These are phyloP conservation scores for Clunio marinus DNA, from an alignment of 2,888 invertebrate genomes.

Conservation along the genomic window DNA sequence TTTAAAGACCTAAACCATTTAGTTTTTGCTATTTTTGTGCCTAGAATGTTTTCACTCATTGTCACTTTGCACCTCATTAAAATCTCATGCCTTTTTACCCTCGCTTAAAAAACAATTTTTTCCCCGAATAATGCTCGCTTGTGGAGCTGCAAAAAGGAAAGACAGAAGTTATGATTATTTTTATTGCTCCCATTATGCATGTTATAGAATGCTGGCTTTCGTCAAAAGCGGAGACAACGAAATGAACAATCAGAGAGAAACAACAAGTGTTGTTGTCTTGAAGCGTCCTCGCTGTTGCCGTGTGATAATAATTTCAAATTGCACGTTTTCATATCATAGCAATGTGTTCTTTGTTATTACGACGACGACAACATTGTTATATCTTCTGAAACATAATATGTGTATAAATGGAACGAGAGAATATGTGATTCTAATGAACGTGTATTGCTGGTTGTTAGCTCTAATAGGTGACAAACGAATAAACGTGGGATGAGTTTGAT, in stretches of 20 bases:
- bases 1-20: conserved; percentile 34
- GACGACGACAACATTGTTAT: no score
- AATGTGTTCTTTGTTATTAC: no score
- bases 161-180: not conserved
- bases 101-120: not conserved
- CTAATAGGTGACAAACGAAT: no score
- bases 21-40: conserved; percentile 5
- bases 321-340: conserved; percentile 12
- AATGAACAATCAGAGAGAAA: conserved; percentile 29
- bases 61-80: conserved; percentile 35
- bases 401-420: no score
- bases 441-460: no score
- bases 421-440: no score
- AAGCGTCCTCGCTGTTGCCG: not conserved
- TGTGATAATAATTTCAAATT: conserved; percentile 26
- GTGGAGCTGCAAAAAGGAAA: no score
- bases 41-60: not conserved
- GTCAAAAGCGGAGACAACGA: not conserved
- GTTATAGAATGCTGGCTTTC: not conserved
- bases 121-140: not conserved
- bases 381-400: no score
- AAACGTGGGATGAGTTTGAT: no score
- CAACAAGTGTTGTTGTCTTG: not conserved
- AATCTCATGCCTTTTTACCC: conserved; percentile 22
- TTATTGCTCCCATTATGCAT: not conserved